Evolutionary conservation across 2,797 vertebrate species (phyloP), one percentile per base, ranked within the genome.

Genomic region (Distichodus sexfasciatus): DNA sequence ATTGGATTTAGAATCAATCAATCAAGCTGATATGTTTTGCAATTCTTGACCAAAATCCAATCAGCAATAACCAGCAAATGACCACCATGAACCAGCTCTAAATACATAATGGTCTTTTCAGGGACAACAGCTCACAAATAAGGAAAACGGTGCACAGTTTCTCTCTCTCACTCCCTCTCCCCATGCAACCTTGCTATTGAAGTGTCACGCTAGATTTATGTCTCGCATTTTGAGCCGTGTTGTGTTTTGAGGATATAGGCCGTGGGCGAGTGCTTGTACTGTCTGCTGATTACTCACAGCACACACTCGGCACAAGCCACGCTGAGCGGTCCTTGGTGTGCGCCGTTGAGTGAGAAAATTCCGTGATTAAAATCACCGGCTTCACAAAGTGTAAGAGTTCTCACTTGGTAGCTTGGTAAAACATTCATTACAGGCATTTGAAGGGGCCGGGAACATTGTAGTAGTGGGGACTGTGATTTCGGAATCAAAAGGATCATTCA

Each of bases 191-290:
- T 71, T 51, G 53, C 69, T 72, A 66, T 66, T 72, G 69, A 72
- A 65, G 62, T 72, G 69, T 66, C 69, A 72, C 48, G 36, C 26
- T 59, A 66, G 69, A 72, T 72, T 72, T 72, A 66, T 72, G 69
- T 72, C 62, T 59, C 26, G 31, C 24, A 46, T 59, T 59, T 43
- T 66, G 53, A 59, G 44, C 38, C 62, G 26, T 58, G 62, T 63
- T 66, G 69, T 72, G 53, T 59, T 72, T 66, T 72, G 61, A 65
- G 69, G 44, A 72, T 50, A 46, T 38, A 65, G 69, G 62, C 61
- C n/a, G 35, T 72, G 60, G 69, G 61, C 54, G 35, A 72, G 12
- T 41, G 54, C 61, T 66, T 51, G 53, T 29, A 50, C 41, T 66
- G 54, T 66, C 53, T 66, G 28, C 69, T 59, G 69, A 71, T 57